Base-by-base conservation (phyloP, 1,140 invertebrate species). In the Whitmania pigra region DNA sequence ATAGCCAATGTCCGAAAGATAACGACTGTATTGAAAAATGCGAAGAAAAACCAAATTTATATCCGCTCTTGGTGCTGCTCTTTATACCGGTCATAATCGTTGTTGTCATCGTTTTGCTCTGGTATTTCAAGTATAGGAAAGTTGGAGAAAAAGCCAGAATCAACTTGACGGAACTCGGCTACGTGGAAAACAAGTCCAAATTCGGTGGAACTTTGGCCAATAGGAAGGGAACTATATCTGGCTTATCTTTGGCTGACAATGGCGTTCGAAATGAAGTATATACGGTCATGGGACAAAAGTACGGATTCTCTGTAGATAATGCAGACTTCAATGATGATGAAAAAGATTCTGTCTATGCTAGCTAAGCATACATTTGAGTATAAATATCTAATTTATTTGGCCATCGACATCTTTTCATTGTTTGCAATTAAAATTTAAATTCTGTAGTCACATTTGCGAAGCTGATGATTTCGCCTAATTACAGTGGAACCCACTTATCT, bases 151-250 rank as follows among this genome's bases (percentile, higher is more conserved):
- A 63, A 63, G 11, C 29, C 20, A 63, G 29, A n/a, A 63, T 63
- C 22, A 18, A 63, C 57, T 63, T 63, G 57, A 63, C 22, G 11
- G 57, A 63, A n/a, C 29, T 63, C 11, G 57, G 57, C 29, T 63
- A 63, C 57, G 57, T 63, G 22, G 57, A 63, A 63, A 63, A 63
- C 57, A 13, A 18, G 15, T 63, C 57, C 22, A 63, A 63, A 63
- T 63, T 25, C 15, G 57, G 57, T 31, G 57, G 57, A 25, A 63
- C 57, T 22, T 25, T 31, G 57, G 11, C 15, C 57, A 63, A 31
- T 22, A 22, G 57, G 22, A 63, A 63, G 20, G 57, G 29, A 25
- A 63, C 57, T 6, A 63, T 63, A 63, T 63, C 57, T 31, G 57
- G 57, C 22, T 6, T 63, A 31, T 63, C 57, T 31, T 31, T 63